Conservation (phyloP, 2,113 vertebrate species). For the Phycodurus eques region DNA sequence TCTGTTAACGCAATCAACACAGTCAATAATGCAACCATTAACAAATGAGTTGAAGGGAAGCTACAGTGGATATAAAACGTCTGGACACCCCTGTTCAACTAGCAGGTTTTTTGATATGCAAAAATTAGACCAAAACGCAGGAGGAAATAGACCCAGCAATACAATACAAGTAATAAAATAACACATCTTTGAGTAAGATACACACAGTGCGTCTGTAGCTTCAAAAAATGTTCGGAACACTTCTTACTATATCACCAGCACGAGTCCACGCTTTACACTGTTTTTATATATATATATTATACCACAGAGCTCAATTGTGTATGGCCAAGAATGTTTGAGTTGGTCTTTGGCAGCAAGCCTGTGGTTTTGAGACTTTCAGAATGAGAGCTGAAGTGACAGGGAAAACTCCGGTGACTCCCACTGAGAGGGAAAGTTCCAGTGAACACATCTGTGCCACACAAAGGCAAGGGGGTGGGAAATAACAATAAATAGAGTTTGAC, state of each 20-base stretch:
- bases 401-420: constrained; percentile 25
- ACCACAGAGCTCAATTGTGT: constrained; percentile 4
- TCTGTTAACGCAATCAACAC: no score
- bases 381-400: constrained; percentile 23
- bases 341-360: constrained; percentile 25
- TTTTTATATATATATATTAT: constrained; percentile 1
- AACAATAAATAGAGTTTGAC: constrained; percentile 26
- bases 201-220: background rate
- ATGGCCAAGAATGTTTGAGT: constrained; percentile 29
- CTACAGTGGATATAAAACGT: no score
- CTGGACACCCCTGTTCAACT: no score
- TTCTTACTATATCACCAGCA: background rate
- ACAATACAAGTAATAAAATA: background rate
- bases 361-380: constrained; percentile 31
- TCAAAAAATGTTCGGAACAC: background rate
- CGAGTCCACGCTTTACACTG: background rate
- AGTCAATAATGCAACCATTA: no score
- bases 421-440: constrained; percentile 16
- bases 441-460: constrained; percentile 14
- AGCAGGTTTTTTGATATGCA: no score
- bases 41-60: no score
- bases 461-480: constrained; percentile 11
- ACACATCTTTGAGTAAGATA: background rate
- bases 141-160: background rate
- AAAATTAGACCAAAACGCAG: no score